Base-by-base conservation (phyloP, 2,797 vertebrate genomes). In the Hydrolagus colliei region DNA sequence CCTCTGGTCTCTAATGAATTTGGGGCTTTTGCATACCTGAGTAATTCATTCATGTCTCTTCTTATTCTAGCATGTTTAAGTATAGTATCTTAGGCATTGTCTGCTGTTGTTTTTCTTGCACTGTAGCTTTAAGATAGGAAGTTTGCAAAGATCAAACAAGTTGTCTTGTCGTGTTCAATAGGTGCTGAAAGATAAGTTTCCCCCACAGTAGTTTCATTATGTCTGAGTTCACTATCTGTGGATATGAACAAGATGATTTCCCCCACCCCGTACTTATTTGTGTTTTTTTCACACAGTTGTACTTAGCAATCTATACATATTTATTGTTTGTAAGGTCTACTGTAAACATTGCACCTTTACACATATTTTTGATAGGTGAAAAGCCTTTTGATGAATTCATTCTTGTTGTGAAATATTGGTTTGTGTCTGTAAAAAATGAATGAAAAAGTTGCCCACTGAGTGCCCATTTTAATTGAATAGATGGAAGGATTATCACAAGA, bases 401-500 rank as follows among this genome's bases (percentile, higher is more conserved):
- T 84, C 86, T 87, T 73, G 86, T 87, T 89, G 86, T 88, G 78
- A 95, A 93, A 93, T 93, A 94, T 93, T 95, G 91, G 93, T 95
- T 93, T 95, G 90, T 94, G 93, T 93, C 95, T 94, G 92, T 94
- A 97, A 96, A 52, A 96, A 96, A 96, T 97, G 96, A 96, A 96
- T 97, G 96, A 94, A 94, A 96, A 91, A 93, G 96, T 97, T 97
- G 63, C 79, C 97, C 96, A 98, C 98, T 98, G 96, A 98, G 97
- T 96, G 95, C 96, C 94, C 95, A 95, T 98, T 98, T 96, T 98
- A 97, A 99, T 98, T 98, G 96, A 97, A 97, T 98, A 98, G 97
- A 98, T 98, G 97, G 97, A 99, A 97, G 96, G 97, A 97, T 96
- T 98, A 94, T 94, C 94, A 97, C 96, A 96, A 98, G 97, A 98